These are phyloP conservation scores for Oncorhynchus kisutch DNA, from an alignment of 2,113 vertebrate species.

Conservation along the genomic window DNA sequence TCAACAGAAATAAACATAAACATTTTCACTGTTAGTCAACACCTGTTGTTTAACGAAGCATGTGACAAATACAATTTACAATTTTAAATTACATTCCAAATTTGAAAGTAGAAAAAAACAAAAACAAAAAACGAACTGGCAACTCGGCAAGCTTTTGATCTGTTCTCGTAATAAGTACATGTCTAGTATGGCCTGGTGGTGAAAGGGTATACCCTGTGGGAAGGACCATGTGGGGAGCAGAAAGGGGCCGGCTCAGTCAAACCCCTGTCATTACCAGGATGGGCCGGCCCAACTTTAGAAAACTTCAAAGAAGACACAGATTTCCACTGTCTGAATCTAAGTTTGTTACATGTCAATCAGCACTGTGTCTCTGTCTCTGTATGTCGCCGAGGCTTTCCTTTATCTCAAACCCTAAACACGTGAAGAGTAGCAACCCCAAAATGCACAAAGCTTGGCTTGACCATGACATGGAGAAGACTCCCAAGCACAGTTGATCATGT, in stretches of 20 bases:
- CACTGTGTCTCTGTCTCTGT: neutral
- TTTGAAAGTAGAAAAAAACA: too few relatives aligned
- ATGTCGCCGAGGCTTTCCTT: neutral
- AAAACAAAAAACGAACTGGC: neutral
- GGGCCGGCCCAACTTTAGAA: slow-evolving; percentile 20
- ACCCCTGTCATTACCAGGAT: slow-evolving; percentile 41
- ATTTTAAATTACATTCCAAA: neutral
- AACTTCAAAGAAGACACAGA: slow-evolving; percentile 35
- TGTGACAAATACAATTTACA: too few relatives aligned
- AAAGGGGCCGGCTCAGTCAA: neutral
- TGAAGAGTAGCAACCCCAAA: neutral
- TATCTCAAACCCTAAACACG: neutral
- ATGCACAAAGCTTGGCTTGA: neutral
- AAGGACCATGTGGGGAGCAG: slow-evolving; percentile 5
- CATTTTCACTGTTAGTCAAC: too few relatives aligned
- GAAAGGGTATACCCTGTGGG: slow-evolving; percentile 9
- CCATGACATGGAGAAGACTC: neutral
- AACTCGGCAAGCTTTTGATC: neutral
- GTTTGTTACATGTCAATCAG: slow-evolving; percentile 22
- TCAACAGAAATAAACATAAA: neutral
- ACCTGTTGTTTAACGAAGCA: too few relatives aligned
- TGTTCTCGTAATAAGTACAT: slow-evolving; percentile 24
- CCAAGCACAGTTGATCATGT: too few relatives aligned
- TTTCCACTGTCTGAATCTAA: slow-evolving; percentile 27
- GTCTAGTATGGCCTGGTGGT: neutral